Evolutionary conservation across 2,888 invertebrate genomes (phyloP), one percentile per base, ranked within the genome.

Genomic region (Xylophagus ater): DNA sequence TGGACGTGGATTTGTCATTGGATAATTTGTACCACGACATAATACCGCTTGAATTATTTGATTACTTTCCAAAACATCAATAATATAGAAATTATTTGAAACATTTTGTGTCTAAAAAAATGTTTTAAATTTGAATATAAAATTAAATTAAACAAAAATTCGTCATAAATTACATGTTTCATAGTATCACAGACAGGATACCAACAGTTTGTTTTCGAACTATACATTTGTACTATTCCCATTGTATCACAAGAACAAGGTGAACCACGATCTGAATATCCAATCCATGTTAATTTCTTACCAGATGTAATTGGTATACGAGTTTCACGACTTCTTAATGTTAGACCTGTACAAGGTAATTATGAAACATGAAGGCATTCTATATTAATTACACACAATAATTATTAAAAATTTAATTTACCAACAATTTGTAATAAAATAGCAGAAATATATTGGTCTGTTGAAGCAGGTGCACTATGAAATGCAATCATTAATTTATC

Each of bases 11-110:
- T 79, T 76, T 0, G 90, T 86, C 19, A 79, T 73, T 0, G 96
- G 96, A 67, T 85, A 94, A 12, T 78, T 71, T 13, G 81, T 72
- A n/a, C 92, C 92, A 57, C 88, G 83, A 53, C 94, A 96, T 37
- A 85, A 70, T 18, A 94, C 81, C 10, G 84, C 86, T 26, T 86
- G 76, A 4, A 90, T 71, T 37, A 76, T 78, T 60, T 86, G 81
- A 12, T 76, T 73, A 1, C 72, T 70, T 63, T 94, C 93, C 46
- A 77, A 81, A 0, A 92, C 66, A 45, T 88, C 76, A 24, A 85
- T 73, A 28, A 86, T 66, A 58, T 84, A 87, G 54, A 78, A 82
- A 51, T 78, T 74, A 56, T 86, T 82, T 4, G 76, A 73, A 45
- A 76, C 76, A 34, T 78, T 78, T 54, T 76, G 76, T 31, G 66